Base-by-base conservation (phyloP, 2,888 invertebrate species). In the Cryptocephalus moraei region DNA sequence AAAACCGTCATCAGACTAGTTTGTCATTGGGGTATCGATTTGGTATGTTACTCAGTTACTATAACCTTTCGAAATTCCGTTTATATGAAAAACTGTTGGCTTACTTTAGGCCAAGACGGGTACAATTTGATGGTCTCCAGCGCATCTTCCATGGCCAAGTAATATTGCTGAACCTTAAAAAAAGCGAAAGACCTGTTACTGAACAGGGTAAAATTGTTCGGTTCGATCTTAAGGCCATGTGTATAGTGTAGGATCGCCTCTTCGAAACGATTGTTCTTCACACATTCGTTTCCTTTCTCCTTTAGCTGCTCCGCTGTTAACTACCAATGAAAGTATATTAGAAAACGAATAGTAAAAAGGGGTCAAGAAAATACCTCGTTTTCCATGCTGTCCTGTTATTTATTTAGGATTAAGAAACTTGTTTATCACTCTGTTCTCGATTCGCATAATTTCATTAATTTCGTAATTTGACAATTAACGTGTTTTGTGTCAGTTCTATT, bases 161-260 rank as follows among this genome's bases (percentile, higher is more conserved):
- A 84, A 69, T 81, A 86, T 64, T 86, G 86, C 59, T 85, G 80
- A 56, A 85, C 70, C 69, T 86, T 85, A 33, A 90, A 71, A 69
- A 87, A 89, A 9, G 86, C 86, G 62, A 81, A 79, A 6, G 89
- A 89, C 62, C 90, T 75, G 67, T 91, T 91, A 63, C 88, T 88
- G 68, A 82, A 84, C 41, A 89, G 66, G 11, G 81, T 74, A 62
- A 78, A 80, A 71, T 86, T 86, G 51, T 75, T 76, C 8, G 82
- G 79, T 55, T 86, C 84, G 57, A 81, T 64, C 69, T 86, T 84
- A 56, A 91, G 80, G 2, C 86, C 90, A 58, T 85, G 80, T 1
- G 86, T 84, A 63, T 91, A 91, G 68, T 85, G 82, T 47, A 88
- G 68, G 50, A 87, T 77, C 6, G 90, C 88, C 70, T 87, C 86